Evolutionary conservation across 2,113 vertebrate genomes (phyloP).

Genomic region (Chunga burmeisteri): DNA sequence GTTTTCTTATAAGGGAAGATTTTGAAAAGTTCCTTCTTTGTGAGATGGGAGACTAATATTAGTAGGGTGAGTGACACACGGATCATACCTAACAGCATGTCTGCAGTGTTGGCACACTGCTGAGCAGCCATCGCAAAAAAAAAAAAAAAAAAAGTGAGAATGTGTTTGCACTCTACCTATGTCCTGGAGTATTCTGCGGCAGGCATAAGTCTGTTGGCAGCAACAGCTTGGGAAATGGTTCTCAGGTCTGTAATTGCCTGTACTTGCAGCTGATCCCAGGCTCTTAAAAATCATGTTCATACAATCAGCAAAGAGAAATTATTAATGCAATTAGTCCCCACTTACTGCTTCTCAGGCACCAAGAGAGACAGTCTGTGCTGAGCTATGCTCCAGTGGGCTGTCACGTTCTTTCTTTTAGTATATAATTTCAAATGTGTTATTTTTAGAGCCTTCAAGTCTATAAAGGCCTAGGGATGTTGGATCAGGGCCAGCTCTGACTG

Average conservation of each 20-base stretch:
- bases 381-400: not conserved
- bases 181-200: not conserved
- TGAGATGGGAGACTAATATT: not conserved
- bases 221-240: not conserved
- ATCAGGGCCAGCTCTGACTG: not conserved
- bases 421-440: not conserved
- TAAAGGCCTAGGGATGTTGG: not conserved
- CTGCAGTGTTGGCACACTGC: not conserved
- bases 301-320: not conserved
- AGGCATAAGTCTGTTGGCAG: not conserved
- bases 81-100: not conserved
- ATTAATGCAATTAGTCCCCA: not conserved
- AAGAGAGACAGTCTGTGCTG: not conserved
- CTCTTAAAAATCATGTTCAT: not conserved
- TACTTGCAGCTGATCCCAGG: not conserved
- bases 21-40: not conserved
- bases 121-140: not conserved
- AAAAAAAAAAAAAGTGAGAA: not conserved
- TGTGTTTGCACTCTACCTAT: not conserved
- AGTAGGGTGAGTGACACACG: not conserved
- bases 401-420: not conserved
- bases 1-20: not conserved
- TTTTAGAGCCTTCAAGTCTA: conserved; percentile 13
- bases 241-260: not conserved
- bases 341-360: not conserved